Percentiles rank a stretch among this genome's conserved stretches.
These are phyloP conservation scores for Glareola pratincola DNA, from an alignment of 2,113 vertebrate species.

Conservation along the genomic window DNA sequence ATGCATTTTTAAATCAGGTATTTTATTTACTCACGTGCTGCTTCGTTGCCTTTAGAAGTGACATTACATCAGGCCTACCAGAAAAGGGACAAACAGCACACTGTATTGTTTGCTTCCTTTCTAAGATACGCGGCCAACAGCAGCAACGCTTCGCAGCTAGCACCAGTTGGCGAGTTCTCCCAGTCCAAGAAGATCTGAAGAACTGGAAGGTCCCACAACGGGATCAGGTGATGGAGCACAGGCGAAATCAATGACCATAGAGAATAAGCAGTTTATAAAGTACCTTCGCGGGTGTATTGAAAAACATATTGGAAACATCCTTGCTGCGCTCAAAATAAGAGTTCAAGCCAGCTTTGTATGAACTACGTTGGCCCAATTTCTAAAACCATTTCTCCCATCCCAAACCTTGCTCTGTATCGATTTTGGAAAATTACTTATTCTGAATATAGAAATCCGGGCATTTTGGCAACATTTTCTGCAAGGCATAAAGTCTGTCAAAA, in stretches of 20 bases:
- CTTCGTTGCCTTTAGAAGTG: not conserved
- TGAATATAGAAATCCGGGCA: conserved; percentile 22
- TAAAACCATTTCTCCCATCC: not conserved
- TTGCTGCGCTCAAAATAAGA: not conserved
- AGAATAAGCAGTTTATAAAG: not conserved
- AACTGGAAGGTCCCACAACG: not conserved
- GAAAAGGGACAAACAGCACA: not conserved
- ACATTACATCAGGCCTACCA: not conserved
- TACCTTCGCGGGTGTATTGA: not conserved
- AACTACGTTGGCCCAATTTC: not conserved
- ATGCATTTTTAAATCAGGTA: not conserved
- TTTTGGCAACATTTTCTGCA: conserved; percentile 18
- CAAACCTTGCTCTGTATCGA: not conserved
- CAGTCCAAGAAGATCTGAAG: not conserved
- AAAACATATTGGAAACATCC: not conserved
- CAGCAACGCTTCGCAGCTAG: not conserved
- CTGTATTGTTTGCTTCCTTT: not conserved
- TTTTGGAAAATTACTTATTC: conserved; percentile 3
- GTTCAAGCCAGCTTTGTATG: not conserved
- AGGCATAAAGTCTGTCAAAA: not conserved
- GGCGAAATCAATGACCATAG: not conserved
- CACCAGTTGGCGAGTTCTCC: not conserved
- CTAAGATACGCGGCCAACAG: not conserved
- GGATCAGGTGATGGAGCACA: not conserved
- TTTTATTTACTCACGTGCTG: not conserved